A percentile compares a stretch with the other conserved stretches of the same genome.
Conservation (phyloP, 2,113 vertebrate species). For the Oxyruncus cristatus region DNA sequence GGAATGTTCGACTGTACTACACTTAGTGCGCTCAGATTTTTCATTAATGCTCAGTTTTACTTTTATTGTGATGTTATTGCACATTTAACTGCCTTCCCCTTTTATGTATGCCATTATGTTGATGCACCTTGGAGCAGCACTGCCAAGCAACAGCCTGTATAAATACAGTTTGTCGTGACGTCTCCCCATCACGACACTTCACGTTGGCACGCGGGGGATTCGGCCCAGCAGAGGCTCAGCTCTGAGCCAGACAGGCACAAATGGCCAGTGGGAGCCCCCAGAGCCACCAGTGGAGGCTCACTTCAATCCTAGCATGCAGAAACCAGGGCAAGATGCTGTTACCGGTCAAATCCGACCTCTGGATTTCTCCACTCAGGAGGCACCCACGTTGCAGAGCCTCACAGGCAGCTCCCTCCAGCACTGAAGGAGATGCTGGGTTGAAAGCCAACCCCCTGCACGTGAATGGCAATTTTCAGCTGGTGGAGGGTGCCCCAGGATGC, state of each 20-base stretch:
- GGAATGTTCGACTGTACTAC: background rate
- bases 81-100: conserved; percentile 44
- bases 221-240: background rate
- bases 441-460: background rate
- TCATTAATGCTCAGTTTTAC: conserved; percentile 49
- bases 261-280: background rate
- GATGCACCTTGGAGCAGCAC: conserved; percentile 42
- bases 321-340: background rate
- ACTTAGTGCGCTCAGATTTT: background rate
- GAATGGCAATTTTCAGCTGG: background rate
- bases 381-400: background rate
- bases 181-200: background rate
- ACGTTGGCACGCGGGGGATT: background rate
- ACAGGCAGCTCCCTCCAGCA: background rate
- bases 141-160: conserved; percentile 43
- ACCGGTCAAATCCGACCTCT: background rate
- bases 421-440: background rate
- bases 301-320: background rate
- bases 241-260: background rate
- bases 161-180: background rate
- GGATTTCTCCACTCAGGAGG: background rate
- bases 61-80: conserved; percentile 52
- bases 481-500: background rate
- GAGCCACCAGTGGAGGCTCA: background rate
- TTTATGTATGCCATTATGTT: conserved; percentile 52